Percentiles rank a stretch among this genome's conserved stretches.
These are phyloP conservation scores for Pangasius larnaudii DNA, from an alignment of 2,797 vertebrate species.

Conservation along the genomic window DNA sequence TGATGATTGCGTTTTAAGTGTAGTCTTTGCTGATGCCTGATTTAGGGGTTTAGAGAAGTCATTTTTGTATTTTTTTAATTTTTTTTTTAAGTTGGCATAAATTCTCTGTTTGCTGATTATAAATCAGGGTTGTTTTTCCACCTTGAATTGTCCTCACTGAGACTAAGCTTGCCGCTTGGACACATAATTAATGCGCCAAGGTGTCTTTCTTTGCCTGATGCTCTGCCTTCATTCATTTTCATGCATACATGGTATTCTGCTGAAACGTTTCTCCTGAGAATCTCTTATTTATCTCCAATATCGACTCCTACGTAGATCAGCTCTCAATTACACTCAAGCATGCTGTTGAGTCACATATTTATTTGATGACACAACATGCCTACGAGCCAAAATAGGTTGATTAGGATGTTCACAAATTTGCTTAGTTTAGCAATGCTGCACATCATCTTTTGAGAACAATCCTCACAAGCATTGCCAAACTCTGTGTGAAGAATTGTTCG, in stretches of 20 bases:
- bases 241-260: background rate
- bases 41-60: background rate
- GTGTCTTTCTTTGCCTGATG: slow-evolving; percentile 36
- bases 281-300: slow-evolving; percentile 20
- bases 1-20: background rate
- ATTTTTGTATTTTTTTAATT: background rate
- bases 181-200: slow-evolving; percentile 46
- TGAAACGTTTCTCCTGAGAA: background rate
- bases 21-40: background rate
- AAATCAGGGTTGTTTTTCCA: slow-evolving; percentile 47
- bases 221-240: slow-evolving; percentile 20
- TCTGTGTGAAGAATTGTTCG: background rate
- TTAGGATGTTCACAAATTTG: slow-evolving; percentile 6
- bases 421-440: background rate
- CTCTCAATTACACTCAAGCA: background rate
- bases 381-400: background rate
- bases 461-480: slow-evolving; percentile 10
- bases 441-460: slow-evolving; percentile 18
- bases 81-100: background rate
- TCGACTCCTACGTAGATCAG: background rate
- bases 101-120: slow-evolving; percentile 28
- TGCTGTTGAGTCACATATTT: background rate
- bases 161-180: slow-evolving; percentile 27
- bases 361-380: slow-evolving; percentile 5
- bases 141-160: slow-evolving; percentile 49